Evolutionary conservation across 2,113 vertebrate genomes (phyloP).

Genomic region (Cochlearius cochlearius): DNA sequence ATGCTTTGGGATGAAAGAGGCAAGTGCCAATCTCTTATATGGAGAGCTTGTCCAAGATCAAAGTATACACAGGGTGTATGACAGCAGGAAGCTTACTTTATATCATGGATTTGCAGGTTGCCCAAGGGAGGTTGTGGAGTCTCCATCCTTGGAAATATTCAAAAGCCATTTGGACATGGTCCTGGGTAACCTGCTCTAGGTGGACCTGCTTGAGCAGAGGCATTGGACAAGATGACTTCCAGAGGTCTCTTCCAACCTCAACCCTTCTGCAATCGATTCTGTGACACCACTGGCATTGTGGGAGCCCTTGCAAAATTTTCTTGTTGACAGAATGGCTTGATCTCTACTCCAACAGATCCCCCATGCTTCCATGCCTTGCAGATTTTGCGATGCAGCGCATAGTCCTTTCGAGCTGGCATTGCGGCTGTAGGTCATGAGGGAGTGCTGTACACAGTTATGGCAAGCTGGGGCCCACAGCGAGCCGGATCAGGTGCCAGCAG

Average conservation of each 20-base stretch:
- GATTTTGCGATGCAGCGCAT: fast-evolving
- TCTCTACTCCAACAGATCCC: background rate
- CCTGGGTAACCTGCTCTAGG: background rate
- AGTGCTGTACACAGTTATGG: background rate
- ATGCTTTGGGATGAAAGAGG: background rate
- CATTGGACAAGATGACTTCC: background rate
- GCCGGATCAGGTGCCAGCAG: background rate
- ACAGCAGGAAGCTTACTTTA: background rate
- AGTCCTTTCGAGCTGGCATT: background rate
- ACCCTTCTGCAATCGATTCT: background rate
- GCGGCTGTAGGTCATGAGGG: background rate
- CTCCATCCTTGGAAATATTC: background rate
- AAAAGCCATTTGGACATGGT: background rate
- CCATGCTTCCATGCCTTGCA: background rate
- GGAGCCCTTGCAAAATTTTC: background rate
- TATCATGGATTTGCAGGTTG: background rate
- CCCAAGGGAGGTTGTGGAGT: background rate
- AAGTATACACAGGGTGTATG: background rate
- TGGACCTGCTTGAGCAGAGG: background rate
- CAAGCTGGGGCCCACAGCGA: background rate
- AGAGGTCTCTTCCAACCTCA: background rate
- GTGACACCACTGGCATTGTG: background rate
- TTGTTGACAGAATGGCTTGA: background rate
- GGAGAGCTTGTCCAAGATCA: background rate
- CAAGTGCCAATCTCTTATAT: background rate